A percentile compares a stretch with the other conserved stretches of the same genome.
Conservation (phyloP, 2,113 vertebrate genomes). For the Callorhinus ursinus region DNA sequence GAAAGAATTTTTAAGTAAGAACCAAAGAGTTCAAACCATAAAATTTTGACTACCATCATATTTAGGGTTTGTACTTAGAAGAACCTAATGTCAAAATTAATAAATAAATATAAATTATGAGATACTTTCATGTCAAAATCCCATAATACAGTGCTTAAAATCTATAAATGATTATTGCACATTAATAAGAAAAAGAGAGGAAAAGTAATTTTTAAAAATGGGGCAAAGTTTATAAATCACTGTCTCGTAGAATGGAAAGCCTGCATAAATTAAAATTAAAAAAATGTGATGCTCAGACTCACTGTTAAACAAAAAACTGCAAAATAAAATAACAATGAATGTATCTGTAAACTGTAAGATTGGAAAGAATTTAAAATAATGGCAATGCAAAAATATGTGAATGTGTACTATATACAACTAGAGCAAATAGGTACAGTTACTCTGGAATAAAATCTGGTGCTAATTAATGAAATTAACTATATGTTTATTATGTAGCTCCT, state of each 20-base stretch:
- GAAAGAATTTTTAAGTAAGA: neutral
- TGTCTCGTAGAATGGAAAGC: neutral
- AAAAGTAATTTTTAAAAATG: neutral
- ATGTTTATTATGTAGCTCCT: neutral
- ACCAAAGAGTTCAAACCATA: neutral
- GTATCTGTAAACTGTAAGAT: neutral
- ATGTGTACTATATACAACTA: no score
- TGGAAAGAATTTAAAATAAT: neutral
- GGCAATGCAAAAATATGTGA: neutral
- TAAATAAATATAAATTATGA: neutral
- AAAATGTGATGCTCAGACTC: neutral
- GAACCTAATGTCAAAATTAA: neutral
- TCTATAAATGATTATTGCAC: neutral
- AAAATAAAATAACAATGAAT: neutral
- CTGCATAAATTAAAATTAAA: neutral
- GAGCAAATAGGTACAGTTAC: neutral
- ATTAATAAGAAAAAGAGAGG: neutral
- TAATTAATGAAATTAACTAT: neutral
- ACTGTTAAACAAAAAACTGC: neutral
- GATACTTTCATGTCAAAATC: neutral
- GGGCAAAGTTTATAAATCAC: neutral
- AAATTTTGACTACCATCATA: neutral
- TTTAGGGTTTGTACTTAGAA: neutral
- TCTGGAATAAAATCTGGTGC: neutral
- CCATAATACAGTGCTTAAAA: neutral